phyloP scores from a whole-genome alignment of 2,113 vertebrate genomes.

The Speoplatyrhinus poulsoni region DNA sequence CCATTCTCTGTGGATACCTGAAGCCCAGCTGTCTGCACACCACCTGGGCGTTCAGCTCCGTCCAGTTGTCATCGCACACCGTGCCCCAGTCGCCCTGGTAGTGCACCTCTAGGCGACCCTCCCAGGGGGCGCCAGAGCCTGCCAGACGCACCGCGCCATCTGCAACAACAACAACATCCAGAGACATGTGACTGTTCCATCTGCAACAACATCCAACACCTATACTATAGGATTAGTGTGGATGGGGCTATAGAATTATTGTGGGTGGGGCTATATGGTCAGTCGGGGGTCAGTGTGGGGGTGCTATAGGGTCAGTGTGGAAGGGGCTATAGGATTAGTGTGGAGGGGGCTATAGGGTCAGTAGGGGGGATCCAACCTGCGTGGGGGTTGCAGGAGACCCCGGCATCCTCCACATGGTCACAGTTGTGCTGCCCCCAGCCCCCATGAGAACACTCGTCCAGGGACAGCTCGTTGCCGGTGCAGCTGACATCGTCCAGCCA shows the following conservation, averaged over 20 bases:
- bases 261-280: too few relatives aligned
- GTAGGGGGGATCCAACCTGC: constrained; percentile 55
- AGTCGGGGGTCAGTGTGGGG: background rate
- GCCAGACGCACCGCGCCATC: constrained; percentile 72
- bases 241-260: too few relatives aligned
- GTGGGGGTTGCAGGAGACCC: constrained; percentile 78
- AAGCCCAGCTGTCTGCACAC: constrained; percentile 76
- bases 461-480: constrained; percentile 79
- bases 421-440: constrained; percentile 84
- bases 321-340: background rate
- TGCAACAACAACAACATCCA: constrained; percentile 38
- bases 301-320: background rate
- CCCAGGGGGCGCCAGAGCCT: constrained; percentile 54
- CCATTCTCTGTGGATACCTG: constrained; percentile 47
- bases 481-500: constrained; percentile 80
- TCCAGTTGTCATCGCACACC: constrained; percentile 77
- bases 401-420: constrained; percentile 81
- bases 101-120: constrained; percentile 73
- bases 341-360: too few relatives aligned
- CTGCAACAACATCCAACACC: too few relatives aligned
- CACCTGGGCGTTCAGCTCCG: constrained; percentile 64
- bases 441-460: constrained; percentile 82
- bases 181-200: background rate
- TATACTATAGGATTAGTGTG: too few relatives aligned
- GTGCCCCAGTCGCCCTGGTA: constrained; percentile 71